Evolutionary conservation across 2,888 invertebrate genomes (phyloP), one percentile per base, ranked within the genome.

Genomic region (Elmis aenea): DNA sequence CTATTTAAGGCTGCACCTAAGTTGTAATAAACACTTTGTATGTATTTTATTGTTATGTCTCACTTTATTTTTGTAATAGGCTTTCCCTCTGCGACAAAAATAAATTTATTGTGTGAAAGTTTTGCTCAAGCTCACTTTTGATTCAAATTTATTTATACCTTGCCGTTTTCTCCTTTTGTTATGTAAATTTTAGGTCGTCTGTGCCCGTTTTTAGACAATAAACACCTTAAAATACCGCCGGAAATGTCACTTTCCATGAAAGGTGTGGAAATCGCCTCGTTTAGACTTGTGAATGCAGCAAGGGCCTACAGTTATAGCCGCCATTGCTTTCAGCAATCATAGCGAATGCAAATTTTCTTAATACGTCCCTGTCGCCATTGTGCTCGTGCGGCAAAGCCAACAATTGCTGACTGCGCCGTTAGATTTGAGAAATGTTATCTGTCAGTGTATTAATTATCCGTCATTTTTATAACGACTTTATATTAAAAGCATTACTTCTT

Each of bases 201-300:
- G 21, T 27, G 33, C 33, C 22, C 38, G 32, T 37, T 32, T 26
- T 32, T 28, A 33, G 24, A 24, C 38, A 28, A 32, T 38, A 33
- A 38, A 31, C 35, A 43, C 35, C 33, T 33, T 40, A 44, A 43
- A 44, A 40, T 44, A 44, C 34, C 40, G 26, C 30, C 15, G 18
- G 18, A 26, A 38, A 38, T 25, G 37, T 32, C 18, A 38, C 29
- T 30, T 34, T 38, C 36, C 42, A 35, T 27, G 43, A 45, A 45
- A 45, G 42, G 42, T 45, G 49, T 28, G 42, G 45, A 45, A 46
- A 42, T 46, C 34, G 38, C 35, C 35, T 38, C 41, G 38, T 46
- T 38, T 30, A 38, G 38, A 42, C 33, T 46, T 42, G 43, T 31
- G 35, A 33, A 43, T 39, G 38, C 36, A 27, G 39, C 33, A 36